These are phyloP conservation scores for Pontoporia blainvillei DNA, from an alignment of 2,113 vertebrate species.

Conservation along the genomic window DNA sequence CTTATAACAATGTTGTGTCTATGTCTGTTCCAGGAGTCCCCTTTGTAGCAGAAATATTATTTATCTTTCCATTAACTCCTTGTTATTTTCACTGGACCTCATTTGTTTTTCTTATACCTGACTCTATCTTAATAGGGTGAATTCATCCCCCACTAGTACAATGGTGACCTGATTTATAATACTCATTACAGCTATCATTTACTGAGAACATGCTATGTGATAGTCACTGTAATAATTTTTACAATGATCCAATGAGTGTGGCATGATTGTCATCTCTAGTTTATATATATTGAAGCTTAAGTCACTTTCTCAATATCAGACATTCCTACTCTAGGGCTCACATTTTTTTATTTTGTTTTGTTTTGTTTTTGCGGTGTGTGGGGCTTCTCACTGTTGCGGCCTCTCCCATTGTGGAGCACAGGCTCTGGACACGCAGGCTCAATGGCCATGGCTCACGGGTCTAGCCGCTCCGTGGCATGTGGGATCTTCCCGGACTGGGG, in stretches of 20 bases:
- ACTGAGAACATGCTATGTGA: neutral
- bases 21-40: neutral
- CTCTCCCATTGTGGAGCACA: no score
- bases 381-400: no score
- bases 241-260: neutral
- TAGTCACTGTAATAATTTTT: neutral
- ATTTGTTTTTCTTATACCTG: neutral
- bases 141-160: neutral
- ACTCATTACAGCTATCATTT: neutral
- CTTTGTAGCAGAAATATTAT: neutral
- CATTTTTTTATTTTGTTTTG: no score
- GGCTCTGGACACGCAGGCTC: no score
- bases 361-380: no score
- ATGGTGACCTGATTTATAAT: neutral
- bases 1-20: neutral
- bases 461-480: no score
- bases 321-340: neutral
- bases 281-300: neutral
- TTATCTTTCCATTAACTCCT: neutral
- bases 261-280: neutral
- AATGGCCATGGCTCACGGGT: fast-evolving
- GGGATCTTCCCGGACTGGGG: no score
- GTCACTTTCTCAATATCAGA: neutral
- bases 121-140: neutral
- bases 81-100: neutral